Evolutionary conservation across 2,888 invertebrate species (phyloP).

Genomic region (Acrobasis suavella): DNA sequence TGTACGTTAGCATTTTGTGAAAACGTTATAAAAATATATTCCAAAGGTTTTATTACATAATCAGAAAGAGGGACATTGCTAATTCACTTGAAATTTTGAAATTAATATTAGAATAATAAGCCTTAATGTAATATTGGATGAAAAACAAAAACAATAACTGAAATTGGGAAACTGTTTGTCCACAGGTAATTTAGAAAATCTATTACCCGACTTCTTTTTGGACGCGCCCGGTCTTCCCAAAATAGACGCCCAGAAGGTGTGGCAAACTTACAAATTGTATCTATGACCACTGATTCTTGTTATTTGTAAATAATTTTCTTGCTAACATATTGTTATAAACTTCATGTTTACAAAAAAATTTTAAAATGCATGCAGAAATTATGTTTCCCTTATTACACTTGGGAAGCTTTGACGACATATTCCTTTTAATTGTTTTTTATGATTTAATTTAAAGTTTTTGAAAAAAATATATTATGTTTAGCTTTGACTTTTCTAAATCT

Average conservation of each 20-base stretch:
- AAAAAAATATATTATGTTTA: too few relatives aligned
- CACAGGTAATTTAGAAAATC: constrained; percentile 82
- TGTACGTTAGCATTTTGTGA: too few relatives aligned
- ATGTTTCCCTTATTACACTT: too few relatives aligned
- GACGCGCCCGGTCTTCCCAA: constrained; percentile 61
- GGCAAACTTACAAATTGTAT: constrained; percentile 35
- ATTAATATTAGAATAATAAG: not conserved
- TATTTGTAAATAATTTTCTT: constrained; percentile 24
- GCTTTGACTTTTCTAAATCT: too few relatives aligned
- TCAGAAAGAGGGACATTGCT: too few relatives aligned
- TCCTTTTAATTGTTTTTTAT: too few relatives aligned
- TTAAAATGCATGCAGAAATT: too few relatives aligned
- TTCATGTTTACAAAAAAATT: too few relatives aligned
- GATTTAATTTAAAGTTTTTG: too few relatives aligned
- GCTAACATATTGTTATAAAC: constrained; percentile 18
- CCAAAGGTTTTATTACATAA: too few relatives aligned
- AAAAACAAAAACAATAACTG: constrained; percentile 22
- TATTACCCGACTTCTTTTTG: constrained; percentile 95
- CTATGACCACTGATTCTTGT: constrained; percentile 51
- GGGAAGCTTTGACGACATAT: too few relatives aligned
- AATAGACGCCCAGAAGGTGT: constrained; percentile 51
- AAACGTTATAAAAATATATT: too few relatives aligned
- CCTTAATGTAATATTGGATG: not conserved
- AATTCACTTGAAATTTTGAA: not conserved
- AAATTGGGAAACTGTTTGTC: constrained; percentile 58